Conservation (phyloP, 2,113 vertebrate genomes). For the Coptodon bakossiorum region DNA sequence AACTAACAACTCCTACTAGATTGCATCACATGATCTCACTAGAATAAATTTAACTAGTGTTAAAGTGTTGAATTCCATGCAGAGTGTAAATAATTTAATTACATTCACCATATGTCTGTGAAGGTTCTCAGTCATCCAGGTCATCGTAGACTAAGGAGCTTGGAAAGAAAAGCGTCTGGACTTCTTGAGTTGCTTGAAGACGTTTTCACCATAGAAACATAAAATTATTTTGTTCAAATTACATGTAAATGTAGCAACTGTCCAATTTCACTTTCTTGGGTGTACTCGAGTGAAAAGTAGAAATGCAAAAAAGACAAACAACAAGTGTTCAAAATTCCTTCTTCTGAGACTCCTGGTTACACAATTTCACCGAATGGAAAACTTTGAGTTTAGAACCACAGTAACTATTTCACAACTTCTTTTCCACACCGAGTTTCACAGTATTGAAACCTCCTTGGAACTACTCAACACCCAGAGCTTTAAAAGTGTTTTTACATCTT, state of each 20-base stretch:
- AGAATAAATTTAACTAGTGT: not conserved
- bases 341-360: not conserved
- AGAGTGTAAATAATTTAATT: not conserved
- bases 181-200: too few species aligned
- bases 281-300: not conserved
- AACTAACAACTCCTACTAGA: not conserved
- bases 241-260: not conserved
- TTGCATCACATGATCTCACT: not conserved
- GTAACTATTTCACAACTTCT: not conserved
- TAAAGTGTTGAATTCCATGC: not conserved
- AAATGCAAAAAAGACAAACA: not conserved
- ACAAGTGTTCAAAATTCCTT: not conserved
- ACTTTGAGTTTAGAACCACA: not conserved
- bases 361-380: not conserved
- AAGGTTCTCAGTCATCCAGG: too few species aligned
- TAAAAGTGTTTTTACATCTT: not conserved
- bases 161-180: too few species aligned
- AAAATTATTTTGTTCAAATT: not conserved
- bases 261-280: not conserved
- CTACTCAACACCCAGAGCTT: not conserved
- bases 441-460: not conserved
- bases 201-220: not conserved
- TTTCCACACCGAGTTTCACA: not conserved
- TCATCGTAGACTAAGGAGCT: too few species aligned
- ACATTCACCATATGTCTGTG: not conserved